phyloP scores from a whole-genome alignment of 2,113 vertebrate genomes.

The Centropristis striata region DNA sequence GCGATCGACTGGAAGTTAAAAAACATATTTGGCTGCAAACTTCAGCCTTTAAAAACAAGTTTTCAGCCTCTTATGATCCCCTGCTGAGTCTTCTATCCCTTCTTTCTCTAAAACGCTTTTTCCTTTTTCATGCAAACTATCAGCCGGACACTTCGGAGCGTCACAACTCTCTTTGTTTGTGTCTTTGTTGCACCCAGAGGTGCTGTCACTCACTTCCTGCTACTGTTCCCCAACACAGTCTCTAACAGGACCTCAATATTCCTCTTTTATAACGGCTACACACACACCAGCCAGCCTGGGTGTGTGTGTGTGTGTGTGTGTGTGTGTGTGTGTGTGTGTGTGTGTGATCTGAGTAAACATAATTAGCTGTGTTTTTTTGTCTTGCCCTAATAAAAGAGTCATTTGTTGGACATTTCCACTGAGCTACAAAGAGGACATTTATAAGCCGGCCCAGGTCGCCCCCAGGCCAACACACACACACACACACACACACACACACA shows the following conservation, averaged over 20 bases:
- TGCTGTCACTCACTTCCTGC: not conserved
- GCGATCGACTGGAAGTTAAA: no score
- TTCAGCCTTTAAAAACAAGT: no score
- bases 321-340: slow-evolving; percentile 52
- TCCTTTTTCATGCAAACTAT: not conserved
- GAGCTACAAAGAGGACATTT: slow-evolving; percentile 98
- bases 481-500: no score
- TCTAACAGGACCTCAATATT: slow-evolving; percentile 37
- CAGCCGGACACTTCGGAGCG: not conserved
- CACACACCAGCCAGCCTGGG: not conserved
- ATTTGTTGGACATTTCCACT: slow-evolving; percentile 99
- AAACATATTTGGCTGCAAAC: no score
- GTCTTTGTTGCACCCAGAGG: not conserved
- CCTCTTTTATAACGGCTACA: slow-evolving; percentile 27
- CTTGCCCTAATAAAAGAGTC: slow-evolving; percentile 97
- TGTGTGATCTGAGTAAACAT: slow-evolving; percentile 96
- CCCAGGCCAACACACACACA: slow-evolving; percentile 92
- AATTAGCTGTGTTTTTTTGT: slow-evolving; percentile 99
- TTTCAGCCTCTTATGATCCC: not conserved
- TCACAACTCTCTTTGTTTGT: not conserved
- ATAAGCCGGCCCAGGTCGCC: slow-evolving; percentile 89
- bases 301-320: slow-evolving; percentile 30
- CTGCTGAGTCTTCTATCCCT: not conserved
- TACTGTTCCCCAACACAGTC: slow-evolving; percentile 34
- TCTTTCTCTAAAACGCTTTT: not conserved